These are phyloP conservation scores for Pseudomyrmex sp. DNA, from an alignment of 1,140 invertebrate species.

Conservation along the genomic window DNA sequence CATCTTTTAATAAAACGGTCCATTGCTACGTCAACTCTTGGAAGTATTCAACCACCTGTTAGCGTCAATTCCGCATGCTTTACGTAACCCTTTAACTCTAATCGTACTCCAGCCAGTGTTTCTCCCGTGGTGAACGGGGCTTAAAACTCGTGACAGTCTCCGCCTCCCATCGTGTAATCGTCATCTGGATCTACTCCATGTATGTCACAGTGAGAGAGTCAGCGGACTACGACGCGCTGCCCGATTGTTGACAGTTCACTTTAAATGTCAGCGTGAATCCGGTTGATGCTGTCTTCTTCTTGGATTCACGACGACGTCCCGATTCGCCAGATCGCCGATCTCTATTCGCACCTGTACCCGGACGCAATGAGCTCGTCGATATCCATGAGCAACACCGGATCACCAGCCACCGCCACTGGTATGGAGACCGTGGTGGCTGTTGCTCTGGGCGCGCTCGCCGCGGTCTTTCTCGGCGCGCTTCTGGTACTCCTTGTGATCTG, in stretches of 20 bases:
- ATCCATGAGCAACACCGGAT: constrained; percentile 77
- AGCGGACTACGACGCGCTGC: constrained; percentile 28
- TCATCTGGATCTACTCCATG: no score
- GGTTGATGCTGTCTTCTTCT: neutral
- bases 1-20: no score
- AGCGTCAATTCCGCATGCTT: neutral
- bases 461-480: constrained; percentile 89
- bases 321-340: neutral
- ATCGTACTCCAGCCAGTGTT: neutral
- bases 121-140: constrained; percentile 50
- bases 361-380: constrained; percentile 80
- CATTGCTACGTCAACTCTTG: no score
- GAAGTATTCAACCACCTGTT: constrained; percentile 18
- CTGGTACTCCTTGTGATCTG: constrained; percentile 89
- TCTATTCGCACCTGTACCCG: no score
- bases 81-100: constrained; percentile 10
- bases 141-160: constrained; percentile 77
- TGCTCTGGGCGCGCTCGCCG: constrained; percentile 88
- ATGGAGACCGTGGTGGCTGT: constrained; percentile 90
- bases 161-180: constrained; percentile 70
- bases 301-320: neutral
- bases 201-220: constrained; percentile 55
- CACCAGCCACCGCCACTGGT: constrained; percentile 76
- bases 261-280: constrained; percentile 28
- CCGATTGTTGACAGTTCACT: constrained; percentile 56